Evolutionary conservation across 2,888 invertebrate genomes (phyloP).

Genomic region (Andrena dorsata): DNA sequence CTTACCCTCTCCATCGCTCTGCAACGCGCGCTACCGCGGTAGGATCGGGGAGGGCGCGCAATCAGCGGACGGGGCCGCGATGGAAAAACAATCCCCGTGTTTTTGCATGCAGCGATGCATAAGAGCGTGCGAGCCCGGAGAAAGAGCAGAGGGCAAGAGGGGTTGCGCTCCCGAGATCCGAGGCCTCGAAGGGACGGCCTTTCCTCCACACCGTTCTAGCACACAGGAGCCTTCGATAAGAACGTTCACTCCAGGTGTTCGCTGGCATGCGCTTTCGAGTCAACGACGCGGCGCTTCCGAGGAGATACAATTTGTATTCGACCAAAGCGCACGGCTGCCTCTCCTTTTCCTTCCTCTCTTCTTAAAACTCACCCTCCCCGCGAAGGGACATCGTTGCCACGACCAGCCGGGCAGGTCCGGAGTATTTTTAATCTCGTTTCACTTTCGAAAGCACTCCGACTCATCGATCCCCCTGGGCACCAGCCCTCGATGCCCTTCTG

Average conservation of each 20-base stretch:
- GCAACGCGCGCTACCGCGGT: conserved; percentile 9
- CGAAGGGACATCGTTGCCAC: neutral
- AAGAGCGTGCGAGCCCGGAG: neutral
- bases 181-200: neutral
- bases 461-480: conserved; percentile 27
- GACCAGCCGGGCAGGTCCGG: conserved; percentile 2
- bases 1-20: conserved; percentile 8
- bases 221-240: conserved; percentile 25
- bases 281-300: conserved; percentile 20
- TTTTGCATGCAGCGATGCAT: conserved; percentile 19
- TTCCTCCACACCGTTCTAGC: neutral
- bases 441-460: conserved; percentile 37
- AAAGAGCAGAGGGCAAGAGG: neutral
- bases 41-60: neutral
- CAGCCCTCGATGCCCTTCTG: conserved; percentile 20
- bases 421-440: conserved; percentile 62
- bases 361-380: conserved; percentile 5
- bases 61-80: neutral
- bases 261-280: conserved; percentile 53
- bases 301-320: conserved; percentile 1
- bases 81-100: conserved; percentile 18
- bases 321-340: neutral
- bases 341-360: neutral
- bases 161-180: neutral
- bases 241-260: conserved; percentile 42